Conservation (phyloP, 2,888 invertebrate genomes). For the Ormyrus pomaceus region DNA sequence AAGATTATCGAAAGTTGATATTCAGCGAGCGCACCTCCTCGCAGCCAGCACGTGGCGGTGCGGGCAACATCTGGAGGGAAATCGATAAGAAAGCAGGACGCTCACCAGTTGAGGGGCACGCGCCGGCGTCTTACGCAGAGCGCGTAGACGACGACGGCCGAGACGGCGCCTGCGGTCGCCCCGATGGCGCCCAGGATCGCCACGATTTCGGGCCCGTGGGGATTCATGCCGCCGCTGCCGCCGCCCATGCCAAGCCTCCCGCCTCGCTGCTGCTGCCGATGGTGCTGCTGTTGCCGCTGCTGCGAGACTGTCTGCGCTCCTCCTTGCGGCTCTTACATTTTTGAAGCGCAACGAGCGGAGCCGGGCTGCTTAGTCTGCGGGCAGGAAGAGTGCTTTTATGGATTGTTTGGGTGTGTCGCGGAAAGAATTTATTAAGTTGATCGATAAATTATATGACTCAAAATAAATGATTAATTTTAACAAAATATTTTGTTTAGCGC, state of each 20-base stretch:
- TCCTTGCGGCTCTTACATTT: neutral
- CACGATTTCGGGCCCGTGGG: constrained; percentile 66
- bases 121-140: constrained; percentile 67
- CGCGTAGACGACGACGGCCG: constrained; percentile 68
- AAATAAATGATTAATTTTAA: too few species aligned
- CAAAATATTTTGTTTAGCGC: too few species aligned
- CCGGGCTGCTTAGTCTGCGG: neutral
- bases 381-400: neutral
- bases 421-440: neutral
- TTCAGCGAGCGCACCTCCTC: too few species aligned
- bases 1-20: too few species aligned
- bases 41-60: too few species aligned
- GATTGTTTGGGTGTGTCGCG: neutral
- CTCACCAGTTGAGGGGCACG: constrained; percentile 68
- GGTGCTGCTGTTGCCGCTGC: neutral
- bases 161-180: constrained; percentile 69
- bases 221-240: constrained; percentile 62
- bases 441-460: too few species aligned
- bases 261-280: too few species aligned
- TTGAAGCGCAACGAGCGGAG: neutral
- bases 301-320: neutral
- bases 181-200: constrained; percentile 68
- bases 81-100: neutral
- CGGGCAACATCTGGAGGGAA: too few species aligned
- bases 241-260: constrained; percentile 15